Evolutionary conservation across 1,140 invertebrate species (phyloP).

Genomic region (Dendrolimus punctatus): DNA sequence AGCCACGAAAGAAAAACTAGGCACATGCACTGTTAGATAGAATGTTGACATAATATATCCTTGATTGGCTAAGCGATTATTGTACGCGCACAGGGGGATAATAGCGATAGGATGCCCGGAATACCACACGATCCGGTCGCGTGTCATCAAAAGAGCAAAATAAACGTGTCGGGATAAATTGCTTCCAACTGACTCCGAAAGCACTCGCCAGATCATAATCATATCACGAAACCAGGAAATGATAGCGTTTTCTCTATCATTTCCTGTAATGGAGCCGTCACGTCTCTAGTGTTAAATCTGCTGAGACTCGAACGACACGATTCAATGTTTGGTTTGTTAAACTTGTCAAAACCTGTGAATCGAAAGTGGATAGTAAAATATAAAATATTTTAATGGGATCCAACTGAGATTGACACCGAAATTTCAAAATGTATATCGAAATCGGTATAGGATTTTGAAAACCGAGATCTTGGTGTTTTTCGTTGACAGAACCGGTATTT

Average conservation of each 20-base stretch:
- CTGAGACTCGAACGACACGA: not conserved
- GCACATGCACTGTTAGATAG: slow-evolving; percentile 44
- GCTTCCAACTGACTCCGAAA: slow-evolving; percentile 23
- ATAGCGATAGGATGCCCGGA: slow-evolving; percentile 16
- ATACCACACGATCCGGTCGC: slow-evolving; percentile 33
- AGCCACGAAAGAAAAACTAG: slow-evolving; percentile 67
- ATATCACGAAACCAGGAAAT: slow-evolving; percentile 35
- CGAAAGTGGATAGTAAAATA: too few species aligned
- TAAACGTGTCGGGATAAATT: slow-evolving; percentile 24
- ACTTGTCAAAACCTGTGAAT: too few species aligned
- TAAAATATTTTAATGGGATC: too few species aligned
- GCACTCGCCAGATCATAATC: slow-evolving; percentile 39
- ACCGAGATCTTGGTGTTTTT: too few species aligned
- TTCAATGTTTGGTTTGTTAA: too few species aligned
- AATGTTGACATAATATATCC: slow-evolving; percentile 42
- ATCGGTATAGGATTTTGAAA: too few species aligned
- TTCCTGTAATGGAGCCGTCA: slow-evolving; percentile 31
- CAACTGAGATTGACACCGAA: too few species aligned
- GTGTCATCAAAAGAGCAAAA: slow-evolving; percentile 24
- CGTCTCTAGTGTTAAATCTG: not conserved
- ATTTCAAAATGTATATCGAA: too few species aligned
- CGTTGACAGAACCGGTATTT: too few species aligned
- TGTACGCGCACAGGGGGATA: slow-evolving; percentile 14
- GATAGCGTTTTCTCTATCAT: slow-evolving; percentile 22
- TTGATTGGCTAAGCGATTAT: slow-evolving; percentile 31